A percentile compares a stretch with the other conserved stretches of the same genome.
Conservation (phyloP, 2,113 vertebrate species). For the Thamnophis sirtalis region DNA sequence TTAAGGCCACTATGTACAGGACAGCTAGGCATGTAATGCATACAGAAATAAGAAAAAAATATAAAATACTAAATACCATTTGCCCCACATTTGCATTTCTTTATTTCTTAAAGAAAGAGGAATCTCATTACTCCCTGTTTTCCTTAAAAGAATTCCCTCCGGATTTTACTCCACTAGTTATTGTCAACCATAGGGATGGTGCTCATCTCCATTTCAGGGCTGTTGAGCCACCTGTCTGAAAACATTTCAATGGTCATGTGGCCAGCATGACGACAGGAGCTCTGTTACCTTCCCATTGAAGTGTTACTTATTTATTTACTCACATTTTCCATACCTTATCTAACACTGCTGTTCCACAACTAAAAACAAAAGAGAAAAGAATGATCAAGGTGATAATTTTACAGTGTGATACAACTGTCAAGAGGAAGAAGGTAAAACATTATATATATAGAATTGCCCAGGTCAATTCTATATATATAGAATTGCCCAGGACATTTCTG, state of each 20-base stretch:
- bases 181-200: not conserved
- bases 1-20: not conserved
- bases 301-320: not conserved
- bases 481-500: no score
- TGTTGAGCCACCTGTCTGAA: not conserved
- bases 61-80: not conserved
- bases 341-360: constrained; percentile 66
- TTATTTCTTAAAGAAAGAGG: not conserved
- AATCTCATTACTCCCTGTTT: not conserved
- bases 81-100: not conserved
- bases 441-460: not conserved
- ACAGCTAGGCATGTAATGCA: not conserved
- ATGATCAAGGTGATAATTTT: not conserved
- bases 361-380: constrained; percentile 37
- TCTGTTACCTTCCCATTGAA: not conserved
- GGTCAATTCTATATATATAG: not conserved
- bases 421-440: not conserved
- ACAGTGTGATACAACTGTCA: not conserved
- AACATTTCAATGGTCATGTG: not conserved
- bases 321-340: constrained; percentile 66
- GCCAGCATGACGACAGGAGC: not conserved
- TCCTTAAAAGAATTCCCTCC: constrained; percentile 32
- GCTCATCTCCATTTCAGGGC: not conserved
- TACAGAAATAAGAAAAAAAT: not conserved
- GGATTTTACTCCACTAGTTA: not conserved